Percentiles rank a stretch among this genome's conserved stretches.
phyloP scores from a whole-genome alignment of 1,140 invertebrate genomes.

The Rhagoletis zephyria region DNA sequence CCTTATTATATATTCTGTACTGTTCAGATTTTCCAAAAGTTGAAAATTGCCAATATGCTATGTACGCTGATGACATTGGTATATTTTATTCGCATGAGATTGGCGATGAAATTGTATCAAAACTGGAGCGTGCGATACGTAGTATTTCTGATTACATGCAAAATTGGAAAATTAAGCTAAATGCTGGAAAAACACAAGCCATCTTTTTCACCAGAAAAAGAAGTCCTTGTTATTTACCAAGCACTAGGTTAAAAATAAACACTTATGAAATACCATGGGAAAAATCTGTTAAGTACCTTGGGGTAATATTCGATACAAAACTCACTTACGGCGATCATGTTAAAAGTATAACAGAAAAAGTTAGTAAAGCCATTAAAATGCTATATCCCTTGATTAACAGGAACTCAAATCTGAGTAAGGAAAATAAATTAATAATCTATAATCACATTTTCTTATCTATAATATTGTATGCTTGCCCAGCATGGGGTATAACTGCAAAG shows the following conservation, averaged over 20 bases:
- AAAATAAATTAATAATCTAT: background rate
- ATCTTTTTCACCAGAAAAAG: conserved; percentile 47
- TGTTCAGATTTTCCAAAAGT: conserved; percentile 5
- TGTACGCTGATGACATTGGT: background rate
- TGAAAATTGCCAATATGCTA: background rate
- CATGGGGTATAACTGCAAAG: background rate
- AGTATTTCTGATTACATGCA: background rate
- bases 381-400: conserved; percentile 21
- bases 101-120: background rate
- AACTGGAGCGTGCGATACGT: background rate
- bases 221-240: too few species aligned
- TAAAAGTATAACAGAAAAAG: background rate
- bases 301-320: background rate
- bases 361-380: background rate
- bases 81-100: background rate
- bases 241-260: too few species aligned
- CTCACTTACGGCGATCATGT: background rate
- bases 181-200: conserved; percentile 23
- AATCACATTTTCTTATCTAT: background rate
- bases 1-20: conserved; percentile 4
- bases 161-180: conserved; percentile 1
- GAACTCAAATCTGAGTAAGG: background rate
- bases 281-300: background rate
- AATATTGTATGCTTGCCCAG: background rate
- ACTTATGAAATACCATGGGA: background rate